A percentile compares a stretch with the other conserved stretches of the same genome.
These are phyloP conservation scores for Thalassoma bifasciatum DNA, from an alignment of 2,113 vertebrate genomes.

Conservation along the genomic window DNA sequence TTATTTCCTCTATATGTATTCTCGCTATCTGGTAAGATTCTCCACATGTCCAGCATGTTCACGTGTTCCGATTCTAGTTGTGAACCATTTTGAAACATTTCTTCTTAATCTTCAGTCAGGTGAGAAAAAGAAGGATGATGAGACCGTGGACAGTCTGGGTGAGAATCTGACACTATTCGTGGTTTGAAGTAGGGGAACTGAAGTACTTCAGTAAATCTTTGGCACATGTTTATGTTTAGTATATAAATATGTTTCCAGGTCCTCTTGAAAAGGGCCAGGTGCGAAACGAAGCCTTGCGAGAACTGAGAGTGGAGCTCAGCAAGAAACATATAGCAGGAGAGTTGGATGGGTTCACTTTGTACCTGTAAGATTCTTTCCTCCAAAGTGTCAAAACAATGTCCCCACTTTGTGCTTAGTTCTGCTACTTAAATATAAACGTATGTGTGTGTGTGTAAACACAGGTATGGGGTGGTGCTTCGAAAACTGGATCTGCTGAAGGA, in stretches of 20 bases:
- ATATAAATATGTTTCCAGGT: slow-evolving; percentile 80
- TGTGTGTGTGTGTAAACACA: slow-evolving; percentile 62
- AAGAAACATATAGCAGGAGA: slow-evolving; percentile 95
- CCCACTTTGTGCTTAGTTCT: neutral
- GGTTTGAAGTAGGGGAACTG: neutral
- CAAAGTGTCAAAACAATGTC: neutral
- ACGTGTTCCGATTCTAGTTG: too few species aligned
- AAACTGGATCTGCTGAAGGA: slow-evolving; percentile 97
- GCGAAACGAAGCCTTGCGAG: slow-evolving; percentile 94
- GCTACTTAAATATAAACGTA: neutral
- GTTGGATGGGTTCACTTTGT: slow-evolving; percentile 96
- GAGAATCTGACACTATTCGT: slow-evolving; percentile 59
- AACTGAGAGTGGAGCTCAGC: slow-evolving; percentile 95
- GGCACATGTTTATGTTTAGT: neutral
- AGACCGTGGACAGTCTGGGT: slow-evolving; percentile 98
- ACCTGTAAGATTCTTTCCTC: slow-evolving; percentile 86
- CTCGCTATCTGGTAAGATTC: slow-evolving; percentile 94
- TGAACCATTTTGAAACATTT: neutral
- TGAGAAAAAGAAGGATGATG: slow-evolving; percentile 99
- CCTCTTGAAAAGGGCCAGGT: slow-evolving; percentile 98
- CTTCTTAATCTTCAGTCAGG: slow-evolving; percentile 87
- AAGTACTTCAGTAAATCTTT: neutral
- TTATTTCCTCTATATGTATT: slow-evolving; percentile 99
- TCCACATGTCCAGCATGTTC: neutral
- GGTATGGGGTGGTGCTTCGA: slow-evolving; percentile 95